Evolutionary conservation across 1,140 invertebrate genomes (phyloP).

Genomic region (Apis laboriosa): DNA sequence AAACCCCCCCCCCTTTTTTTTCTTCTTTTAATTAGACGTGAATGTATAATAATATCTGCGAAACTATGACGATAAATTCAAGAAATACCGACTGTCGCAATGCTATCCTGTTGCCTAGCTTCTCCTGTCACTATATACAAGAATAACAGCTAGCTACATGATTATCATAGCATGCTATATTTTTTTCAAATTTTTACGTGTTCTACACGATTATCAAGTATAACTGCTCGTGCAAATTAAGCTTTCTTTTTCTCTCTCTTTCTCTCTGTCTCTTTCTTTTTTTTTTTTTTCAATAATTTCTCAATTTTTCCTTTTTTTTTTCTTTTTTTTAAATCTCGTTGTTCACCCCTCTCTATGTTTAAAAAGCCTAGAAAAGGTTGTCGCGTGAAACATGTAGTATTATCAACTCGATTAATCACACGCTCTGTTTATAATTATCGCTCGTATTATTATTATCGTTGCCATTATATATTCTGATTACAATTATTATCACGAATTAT

Average conservation of each 20-base stretch:
- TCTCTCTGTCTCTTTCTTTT: background rate
- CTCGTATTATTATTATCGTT: constrained; percentile 1
- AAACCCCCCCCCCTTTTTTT: background rate
- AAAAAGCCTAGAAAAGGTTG: background rate
- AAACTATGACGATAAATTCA: constrained; percentile 14
- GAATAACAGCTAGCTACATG: constrained; percentile 80
- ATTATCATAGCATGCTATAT: constrained; percentile 77
- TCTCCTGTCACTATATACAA: constrained; percentile 80
- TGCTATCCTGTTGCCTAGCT: constrained; percentile 80
- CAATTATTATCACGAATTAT: constrained; percentile 1
- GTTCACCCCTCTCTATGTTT: background rate
- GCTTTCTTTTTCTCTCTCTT: constrained; percentile 30
- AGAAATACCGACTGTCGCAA: constrained; percentile 71
- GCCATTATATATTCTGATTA: background rate
- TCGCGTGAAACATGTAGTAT: constrained; percentile 3
- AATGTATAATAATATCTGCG: constrained; percentile 63
- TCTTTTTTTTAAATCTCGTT: background rate
- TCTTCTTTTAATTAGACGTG: constrained; percentile 61
- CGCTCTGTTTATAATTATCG: constrained; percentile 26
- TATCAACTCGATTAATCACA: constrained; percentile 16
- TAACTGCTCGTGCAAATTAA: constrained; percentile 38
- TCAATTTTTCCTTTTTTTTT: background rate
- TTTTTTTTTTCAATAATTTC: background rate
- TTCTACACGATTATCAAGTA: constrained; percentile 49
- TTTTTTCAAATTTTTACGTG: constrained; percentile 54